Conservation (phyloP, 1,140 invertebrate genomes). For the Archivesica marissinica region DNA sequence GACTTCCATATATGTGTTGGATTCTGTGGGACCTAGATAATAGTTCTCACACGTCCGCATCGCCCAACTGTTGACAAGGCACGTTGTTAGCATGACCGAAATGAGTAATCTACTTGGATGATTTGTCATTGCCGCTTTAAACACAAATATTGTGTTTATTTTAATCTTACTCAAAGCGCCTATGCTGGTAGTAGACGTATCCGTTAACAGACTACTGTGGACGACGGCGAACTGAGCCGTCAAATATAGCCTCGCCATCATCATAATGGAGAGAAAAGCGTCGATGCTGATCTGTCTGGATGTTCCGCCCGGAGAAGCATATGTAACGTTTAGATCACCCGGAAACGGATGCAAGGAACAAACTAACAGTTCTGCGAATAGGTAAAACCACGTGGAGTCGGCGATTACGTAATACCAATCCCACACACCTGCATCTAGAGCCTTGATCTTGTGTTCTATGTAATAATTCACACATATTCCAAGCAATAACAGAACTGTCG, state of each 20-base stretch:
- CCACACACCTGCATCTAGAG: slow-evolving; percentile 72
- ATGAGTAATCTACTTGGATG: slow-evolving; percentile 75
- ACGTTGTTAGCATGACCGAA: slow-evolving; percentile 76
- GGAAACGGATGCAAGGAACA: slow-evolving; percentile 78
- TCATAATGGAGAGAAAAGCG: slow-evolving; percentile 81
- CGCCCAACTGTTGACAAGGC: slow-evolving; percentile 79
- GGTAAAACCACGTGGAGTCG: slow-evolving; percentile 56
- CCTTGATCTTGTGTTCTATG: slow-evolving; percentile 68
- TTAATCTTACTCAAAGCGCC: slow-evolving; percentile 83
- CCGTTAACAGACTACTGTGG: slow-evolving; percentile 81
- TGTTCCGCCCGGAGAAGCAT: slow-evolving; percentile 62
- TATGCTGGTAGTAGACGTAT: slow-evolving; percentile 81
- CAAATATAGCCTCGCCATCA: slow-evolving; percentile 82
- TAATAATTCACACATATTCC: slow-evolving; percentile 69
- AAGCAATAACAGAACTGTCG: slow-evolving; percentile 65
- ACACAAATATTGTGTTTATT: slow-evolving; percentile 80
- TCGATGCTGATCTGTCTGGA: slow-evolving; percentile 73
- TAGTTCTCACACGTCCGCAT: slow-evolving; percentile 78
- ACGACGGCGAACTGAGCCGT: slow-evolving; percentile 78
- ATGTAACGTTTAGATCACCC: slow-evolving; percentile 66
- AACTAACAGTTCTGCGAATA: slow-evolving; percentile 67
- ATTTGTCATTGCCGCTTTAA: slow-evolving; percentile 81
- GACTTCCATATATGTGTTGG: slow-evolving; percentile 72
- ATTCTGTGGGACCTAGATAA: slow-evolving; percentile 57
- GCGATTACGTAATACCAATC: slow-evolving; percentile 68